Conservation (phyloP, 1,140 invertebrate genomes). For the Halictus rubicundus region DNA sequence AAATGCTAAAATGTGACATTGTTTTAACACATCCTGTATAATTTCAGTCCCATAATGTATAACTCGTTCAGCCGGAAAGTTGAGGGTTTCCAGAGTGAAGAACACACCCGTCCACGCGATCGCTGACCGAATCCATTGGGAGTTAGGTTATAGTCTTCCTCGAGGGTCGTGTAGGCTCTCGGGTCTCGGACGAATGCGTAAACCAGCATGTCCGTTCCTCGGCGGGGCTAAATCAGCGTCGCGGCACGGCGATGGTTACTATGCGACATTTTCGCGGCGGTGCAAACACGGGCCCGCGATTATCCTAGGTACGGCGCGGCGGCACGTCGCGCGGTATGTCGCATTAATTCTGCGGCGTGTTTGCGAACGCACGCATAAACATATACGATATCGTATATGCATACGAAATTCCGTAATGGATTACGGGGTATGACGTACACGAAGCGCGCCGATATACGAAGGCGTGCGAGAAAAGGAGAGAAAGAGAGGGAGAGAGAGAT, state of each 20-base stretch:
- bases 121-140: background rate
- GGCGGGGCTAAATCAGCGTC: slow-evolving; percentile 31
- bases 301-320: slow-evolving; percentile 26
- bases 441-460: slow-evolving; percentile 32
- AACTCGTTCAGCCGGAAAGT: no score
- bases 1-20: no score
- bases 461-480: background rate
- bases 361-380: slow-evolving; percentile 24
- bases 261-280: slow-evolving; percentile 39
- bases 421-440: slow-evolving; percentile 48
- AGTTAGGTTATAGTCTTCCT: slow-evolving; percentile 13
- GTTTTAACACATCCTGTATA: no score
- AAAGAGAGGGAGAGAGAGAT: background rate
- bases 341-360: slow-evolving; percentile 50
- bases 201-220: slow-evolving; percentile 23
- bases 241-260: slow-evolving; percentile 26
- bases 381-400: slow-evolving; percentile 37
- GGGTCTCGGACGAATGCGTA: slow-evolving; percentile 13
- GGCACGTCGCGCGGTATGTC: slow-evolving; percentile 23
- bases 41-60: no score
- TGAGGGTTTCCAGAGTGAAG: no score
- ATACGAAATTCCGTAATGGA: slow-evolving; percentile 51
- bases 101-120: background rate
- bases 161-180: background rate
- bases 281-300: slow-evolving; percentile 28